Conservation (phyloP, 2,797 vertebrate species). For the Chiloscyllium punctatum region DNA sequence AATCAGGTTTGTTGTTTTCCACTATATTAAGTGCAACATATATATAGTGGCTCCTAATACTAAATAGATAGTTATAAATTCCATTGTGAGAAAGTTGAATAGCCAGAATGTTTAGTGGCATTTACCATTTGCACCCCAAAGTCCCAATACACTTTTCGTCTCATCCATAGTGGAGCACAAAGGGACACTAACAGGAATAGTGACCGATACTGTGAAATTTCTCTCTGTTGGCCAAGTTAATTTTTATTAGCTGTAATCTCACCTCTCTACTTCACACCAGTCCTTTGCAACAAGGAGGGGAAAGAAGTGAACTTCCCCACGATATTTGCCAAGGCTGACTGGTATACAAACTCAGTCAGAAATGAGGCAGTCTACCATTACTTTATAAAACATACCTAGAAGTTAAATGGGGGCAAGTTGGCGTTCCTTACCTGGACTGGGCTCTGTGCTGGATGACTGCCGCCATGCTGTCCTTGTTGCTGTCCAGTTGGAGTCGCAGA, state of each 20-base stretch:
- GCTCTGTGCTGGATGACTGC: slow-evolving; percentile 84
- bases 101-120: neutral
- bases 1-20: neutral
- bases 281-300: neutral
- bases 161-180: neutral
- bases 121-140: neutral
- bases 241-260: neutral
- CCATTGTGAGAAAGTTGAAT: neutral
- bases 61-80: neutral
- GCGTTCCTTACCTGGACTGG: slow-evolving; percentile 73
- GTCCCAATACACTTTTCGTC: neutral
- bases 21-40: neutral
- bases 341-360: neutral
- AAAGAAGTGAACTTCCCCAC: neutral
- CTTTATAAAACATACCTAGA: neutral
- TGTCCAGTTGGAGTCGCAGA: slow-evolving; percentile 95
- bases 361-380: neutral
- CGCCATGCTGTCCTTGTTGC: slow-evolving; percentile 82
- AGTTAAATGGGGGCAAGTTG: neutral
- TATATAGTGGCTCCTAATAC: neutral
- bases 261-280: neutral
- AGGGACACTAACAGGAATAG: neutral
- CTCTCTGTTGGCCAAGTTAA: neutral
- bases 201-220: neutral
- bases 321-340: neutral